Percentiles rank a stretch among this genome's conserved stretches.
Conservation (phyloP, 2,113 vertebrate genomes). For the Periophthalmus modestus region DNA sequence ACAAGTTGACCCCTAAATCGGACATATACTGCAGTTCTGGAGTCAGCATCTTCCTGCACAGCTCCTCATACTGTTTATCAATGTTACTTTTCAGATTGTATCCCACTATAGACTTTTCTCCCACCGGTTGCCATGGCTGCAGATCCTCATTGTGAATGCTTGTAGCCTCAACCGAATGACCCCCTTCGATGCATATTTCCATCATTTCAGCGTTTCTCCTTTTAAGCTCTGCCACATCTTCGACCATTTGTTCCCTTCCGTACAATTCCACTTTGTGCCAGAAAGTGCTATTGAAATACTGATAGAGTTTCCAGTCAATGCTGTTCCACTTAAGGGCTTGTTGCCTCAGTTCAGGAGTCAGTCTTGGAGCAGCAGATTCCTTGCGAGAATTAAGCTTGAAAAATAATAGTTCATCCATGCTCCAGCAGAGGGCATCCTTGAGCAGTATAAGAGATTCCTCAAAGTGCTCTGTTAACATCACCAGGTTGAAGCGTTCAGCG, state of each 20-base stretch:
- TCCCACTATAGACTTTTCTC: slow-evolving; percentile 86
- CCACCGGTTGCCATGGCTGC: slow-evolving; percentile 89
- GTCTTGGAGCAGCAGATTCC: slow-evolving; percentile 74
- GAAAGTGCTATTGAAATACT: slow-evolving; percentile 86
- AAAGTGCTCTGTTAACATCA: slow-evolving; percentile 88
- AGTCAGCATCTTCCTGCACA: slow-evolving; percentile 88
- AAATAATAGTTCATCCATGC: slow-evolving; percentile 87
- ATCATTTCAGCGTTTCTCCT: slow-evolving; percentile 82
- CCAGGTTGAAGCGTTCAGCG: slow-evolving; percentile 82
- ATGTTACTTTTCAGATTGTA: slow-evolving; percentile 90
- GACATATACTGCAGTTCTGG: slow-evolving; percentile 89
- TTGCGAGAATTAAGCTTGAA: slow-evolving; percentile 88
- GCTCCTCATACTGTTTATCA: slow-evolving; percentile 76
- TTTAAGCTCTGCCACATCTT: slow-evolving; percentile 79
- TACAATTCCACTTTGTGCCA: slow-evolving; percentile 86
- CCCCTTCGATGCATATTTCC: slow-evolving; percentile 84
- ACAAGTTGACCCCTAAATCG: slow-evolving; percentile 86
- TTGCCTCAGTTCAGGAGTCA: slow-evolving; percentile 79
- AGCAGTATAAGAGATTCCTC: slow-evolving; percentile 89
- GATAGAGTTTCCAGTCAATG: slow-evolving; percentile 84
- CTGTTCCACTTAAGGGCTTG: slow-evolving; percentile 84
- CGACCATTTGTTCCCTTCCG: slow-evolving; percentile 80
- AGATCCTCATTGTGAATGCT: slow-evolving; percentile 85
- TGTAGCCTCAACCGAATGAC: slow-evolving; percentile 77
- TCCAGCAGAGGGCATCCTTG: slow-evolving; percentile 87